Evolutionary conservation across 2,888 invertebrate genomes (phyloP), one percentile per base, ranked within the genome.

Genomic region (Ceriagrion tenellum): DNA sequence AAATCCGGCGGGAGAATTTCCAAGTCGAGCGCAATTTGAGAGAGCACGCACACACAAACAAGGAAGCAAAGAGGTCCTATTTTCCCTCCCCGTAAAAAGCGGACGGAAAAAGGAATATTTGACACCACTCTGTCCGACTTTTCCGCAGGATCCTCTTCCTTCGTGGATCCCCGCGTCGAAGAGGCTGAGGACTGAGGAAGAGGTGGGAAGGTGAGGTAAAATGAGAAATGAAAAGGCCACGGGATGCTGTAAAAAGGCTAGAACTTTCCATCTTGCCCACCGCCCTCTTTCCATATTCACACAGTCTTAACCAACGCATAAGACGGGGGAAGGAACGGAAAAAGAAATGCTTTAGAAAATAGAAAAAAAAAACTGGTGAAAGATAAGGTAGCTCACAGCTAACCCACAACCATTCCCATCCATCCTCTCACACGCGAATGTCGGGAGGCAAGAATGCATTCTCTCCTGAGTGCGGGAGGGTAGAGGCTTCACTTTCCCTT

Each of bases 41-140:
- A 81, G 81, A 59, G 59, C 59, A 59, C 59, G 1, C 59, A 20
- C 81, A 81, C 47, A 47, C 47, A 47, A 47, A 47, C 81, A 81
- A 4, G 35, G 35, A 81, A 18, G 35, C 59, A 1, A 35, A 3
- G n/a, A 4, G 69, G n/a, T n/a, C 81, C 16, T 81, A 16, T 81
- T 59, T 59, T 59, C 20, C 59, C 59, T 81, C 30, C 81, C 81
- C n/a, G 18, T 16, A 81, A 35, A 35, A 16, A 13, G 35, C 16
- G 81, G 6, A 18, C 18, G 59, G 35, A 30, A 81, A 81, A 81
- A n/a, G 81, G 81, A 18, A 35, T 81, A 35, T 81, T 81, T 18
- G 81, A 81, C 81, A 81, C 81, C 81, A 81, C 81, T 81, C 81
- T 81, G 81, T 81, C 81, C 81, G 81, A 81, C 81, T 81, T 81